Percentiles rank a stretch among this genome's conserved stretches.
These are phyloP conservation scores for Hesperophylax magnus DNA, from an alignment of 1,140 invertebrate species.

Conservation along the genomic window DNA sequence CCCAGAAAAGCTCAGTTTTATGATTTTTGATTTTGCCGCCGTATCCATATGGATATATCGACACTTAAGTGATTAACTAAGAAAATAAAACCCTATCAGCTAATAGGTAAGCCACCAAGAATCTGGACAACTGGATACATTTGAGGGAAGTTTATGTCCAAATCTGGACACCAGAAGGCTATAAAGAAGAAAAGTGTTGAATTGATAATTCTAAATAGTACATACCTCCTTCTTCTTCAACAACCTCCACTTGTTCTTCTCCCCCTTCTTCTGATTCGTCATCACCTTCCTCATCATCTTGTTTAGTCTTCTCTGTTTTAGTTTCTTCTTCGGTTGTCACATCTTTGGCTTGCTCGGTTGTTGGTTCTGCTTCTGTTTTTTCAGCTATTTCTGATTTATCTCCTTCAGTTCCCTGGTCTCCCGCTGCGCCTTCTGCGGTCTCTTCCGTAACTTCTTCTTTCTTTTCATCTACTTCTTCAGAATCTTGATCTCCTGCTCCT, in stretches of 20 bases:
- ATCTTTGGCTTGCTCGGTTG: background rate
- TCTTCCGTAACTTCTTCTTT: constrained; percentile 26
- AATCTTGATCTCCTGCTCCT: no score
- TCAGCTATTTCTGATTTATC: background rate
- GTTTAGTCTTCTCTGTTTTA: background rate
- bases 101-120: no score
- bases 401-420: background rate
- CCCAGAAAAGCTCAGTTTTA: no score
- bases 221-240: constrained; percentile 11
- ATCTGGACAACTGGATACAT: no score
- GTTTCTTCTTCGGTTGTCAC: background rate
- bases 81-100: no score
- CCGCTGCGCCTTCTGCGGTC: background rate
- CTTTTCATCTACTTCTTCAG: background rate
- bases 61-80: no score
- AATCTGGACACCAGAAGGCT: no score
- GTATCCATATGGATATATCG: no score
- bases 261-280: background rate
- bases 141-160: no score
- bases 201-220: background rate
- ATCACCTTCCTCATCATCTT: background rate
- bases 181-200: no score
- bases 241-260: constrained; percentile 5
- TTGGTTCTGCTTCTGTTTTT: background rate
- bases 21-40: no score